Evolutionary conservation across 2,888 invertebrate species (phyloP).

Genomic region (Phyllotreta striolata): DNA sequence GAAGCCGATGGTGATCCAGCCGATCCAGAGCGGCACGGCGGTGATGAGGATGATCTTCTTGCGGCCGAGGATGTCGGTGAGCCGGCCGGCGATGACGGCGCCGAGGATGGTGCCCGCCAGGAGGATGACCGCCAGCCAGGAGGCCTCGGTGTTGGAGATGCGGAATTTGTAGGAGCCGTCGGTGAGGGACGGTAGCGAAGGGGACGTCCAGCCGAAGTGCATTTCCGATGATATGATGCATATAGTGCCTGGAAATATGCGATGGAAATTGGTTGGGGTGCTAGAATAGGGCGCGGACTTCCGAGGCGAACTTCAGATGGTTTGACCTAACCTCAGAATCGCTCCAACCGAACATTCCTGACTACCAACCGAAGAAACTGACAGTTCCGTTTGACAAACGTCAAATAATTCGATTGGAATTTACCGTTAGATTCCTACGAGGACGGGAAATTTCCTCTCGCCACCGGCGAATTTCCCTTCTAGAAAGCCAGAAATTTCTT

Average conservation of each 20-base stretch:
- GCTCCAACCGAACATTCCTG: neutral
- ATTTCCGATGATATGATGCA: constrained; percentile 57
- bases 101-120: constrained; percentile 71
- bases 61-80: constrained; percentile 71
- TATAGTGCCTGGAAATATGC: constrained; percentile 56
- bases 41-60: constrained; percentile 70
- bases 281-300: too few species aligned
- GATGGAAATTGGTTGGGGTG: too few species aligned
- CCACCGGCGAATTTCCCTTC: neutral
- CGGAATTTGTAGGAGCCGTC: constrained; percentile 63
- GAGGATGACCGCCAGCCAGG: constrained; percentile 72
- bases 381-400: too few species aligned
- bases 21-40: constrained; percentile 68
- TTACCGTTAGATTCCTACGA: too few species aligned
- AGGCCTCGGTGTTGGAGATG: constrained; percentile 64
- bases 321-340: too few species aligned
- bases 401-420: too few species aligned
- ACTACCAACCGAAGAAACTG: neutral
- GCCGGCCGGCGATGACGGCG: constrained; percentile 69
- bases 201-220: constrained; percentile 68
- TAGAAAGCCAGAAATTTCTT: neutral
- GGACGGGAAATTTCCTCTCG: too few species aligned
- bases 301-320: too few species aligned
- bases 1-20: constrained; percentile 70
- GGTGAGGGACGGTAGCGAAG: constrained; percentile 64